phyloP scores from a whole-genome alignment of 2,888 invertebrate species.

The Eupithecia insigniata region DNA sequence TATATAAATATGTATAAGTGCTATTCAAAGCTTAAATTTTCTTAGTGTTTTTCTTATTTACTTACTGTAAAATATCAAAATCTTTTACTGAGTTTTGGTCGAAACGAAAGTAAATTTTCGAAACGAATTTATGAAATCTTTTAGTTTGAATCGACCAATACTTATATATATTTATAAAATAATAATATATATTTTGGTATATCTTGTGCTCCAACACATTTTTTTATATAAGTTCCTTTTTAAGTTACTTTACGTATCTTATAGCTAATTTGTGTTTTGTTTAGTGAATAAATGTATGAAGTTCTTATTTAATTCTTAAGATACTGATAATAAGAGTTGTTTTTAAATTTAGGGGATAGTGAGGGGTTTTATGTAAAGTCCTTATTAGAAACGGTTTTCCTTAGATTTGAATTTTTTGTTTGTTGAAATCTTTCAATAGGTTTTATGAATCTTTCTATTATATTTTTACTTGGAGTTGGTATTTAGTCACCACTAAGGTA shows the following conservation, averaged over 20 bases:
- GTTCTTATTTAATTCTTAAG: constrained; percentile 34
- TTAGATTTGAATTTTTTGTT: not conserved
- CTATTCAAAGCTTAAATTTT: not conserved
- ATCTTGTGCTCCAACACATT: not conserved
- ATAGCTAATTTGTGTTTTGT: constrained; percentile 12
- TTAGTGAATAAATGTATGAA: constrained; percentile 8
- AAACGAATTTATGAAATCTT: not conserved
- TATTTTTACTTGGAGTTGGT: not conserved
- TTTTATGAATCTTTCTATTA: not conserved
- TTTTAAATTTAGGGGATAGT: constrained; percentile 10
- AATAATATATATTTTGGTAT: constrained; percentile 8
- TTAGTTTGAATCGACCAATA: not conserved
- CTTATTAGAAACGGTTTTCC: not conserved
- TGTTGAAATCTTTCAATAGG: not conserved
- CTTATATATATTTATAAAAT: constrained; percentile 9
- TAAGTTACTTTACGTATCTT: constrained; percentile 12
- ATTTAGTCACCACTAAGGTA: not conserved
- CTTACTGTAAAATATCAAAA: not conserved
- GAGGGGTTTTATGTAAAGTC: not conserved
- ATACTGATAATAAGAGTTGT: constrained; percentile 14
- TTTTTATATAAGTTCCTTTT: constrained; percentile 7
- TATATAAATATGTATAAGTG: too few species aligned
- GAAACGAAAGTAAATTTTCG: not conserved
- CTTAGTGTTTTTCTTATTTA: not conserved
- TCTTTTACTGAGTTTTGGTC: constrained; percentile 1